Evolutionary conservation across 2,113 vertebrate species (phyloP).

Genomic region (Clarias batrachus): DNA sequence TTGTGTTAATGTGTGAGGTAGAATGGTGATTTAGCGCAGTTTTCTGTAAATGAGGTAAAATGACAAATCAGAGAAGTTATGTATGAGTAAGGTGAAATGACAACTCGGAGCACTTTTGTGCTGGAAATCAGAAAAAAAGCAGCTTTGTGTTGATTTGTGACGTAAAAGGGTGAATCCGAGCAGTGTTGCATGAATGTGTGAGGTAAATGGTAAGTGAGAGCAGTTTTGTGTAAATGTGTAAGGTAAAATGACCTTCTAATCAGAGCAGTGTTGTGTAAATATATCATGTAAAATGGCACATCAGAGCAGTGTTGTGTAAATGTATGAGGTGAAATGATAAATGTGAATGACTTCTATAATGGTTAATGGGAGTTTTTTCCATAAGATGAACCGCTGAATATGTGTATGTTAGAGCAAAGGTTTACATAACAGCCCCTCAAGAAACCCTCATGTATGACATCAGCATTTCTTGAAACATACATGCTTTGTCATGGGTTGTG

Average conservation of each 20-base stretch:
- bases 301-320: background rate
- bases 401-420: background rate
- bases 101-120: background rate
- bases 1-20: background rate
- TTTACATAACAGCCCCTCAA: background rate
- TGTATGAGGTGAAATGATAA: background rate
- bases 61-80: background rate
- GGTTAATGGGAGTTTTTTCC: background rate
- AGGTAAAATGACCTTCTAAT: background rate
- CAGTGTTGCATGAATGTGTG: background rate
- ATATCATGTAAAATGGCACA: background rate
- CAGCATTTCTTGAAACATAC: background rate
- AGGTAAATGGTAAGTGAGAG: background rate
- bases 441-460: background rate
- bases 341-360: background rate
- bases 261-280: background rate
- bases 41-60: background rate
- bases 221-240: background rate
- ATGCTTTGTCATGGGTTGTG: slow-evolving; percentile 14
- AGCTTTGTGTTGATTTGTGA: background rate
- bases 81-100: background rate
- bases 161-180: background rate
- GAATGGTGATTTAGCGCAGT: background rate
- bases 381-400: background rate
- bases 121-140: too few species aligned